Conservation (phyloP, 2,888 invertebrate genomes). For the Lamellibrachia satsuma region DNA sequence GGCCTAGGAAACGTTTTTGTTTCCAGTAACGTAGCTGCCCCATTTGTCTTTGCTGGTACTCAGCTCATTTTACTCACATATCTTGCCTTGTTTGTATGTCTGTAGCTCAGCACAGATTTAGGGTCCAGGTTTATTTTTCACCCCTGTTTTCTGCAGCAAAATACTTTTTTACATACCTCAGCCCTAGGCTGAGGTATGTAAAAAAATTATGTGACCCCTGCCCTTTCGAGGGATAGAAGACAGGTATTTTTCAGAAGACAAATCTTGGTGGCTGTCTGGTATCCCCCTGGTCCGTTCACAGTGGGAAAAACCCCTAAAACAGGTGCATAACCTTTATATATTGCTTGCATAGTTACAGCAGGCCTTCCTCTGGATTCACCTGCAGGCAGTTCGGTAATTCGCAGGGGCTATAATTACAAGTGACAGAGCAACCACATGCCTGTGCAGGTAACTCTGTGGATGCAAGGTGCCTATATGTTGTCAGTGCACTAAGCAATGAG, state of each 20-base stretch:
- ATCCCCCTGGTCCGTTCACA: background rate
- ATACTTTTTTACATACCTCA: background rate
- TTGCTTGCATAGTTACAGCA: background rate
- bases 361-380: background rate
- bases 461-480: background rate
- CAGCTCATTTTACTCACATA: background rate
- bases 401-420: conserved; percentile 17
- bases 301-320: background rate
- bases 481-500: background rate
- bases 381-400: background rate
- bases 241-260: background rate
- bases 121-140: background rate
- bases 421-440: background rate
- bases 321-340: background rate
- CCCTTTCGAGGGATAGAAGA: background rate
- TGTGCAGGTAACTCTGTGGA: background rate
- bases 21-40: background rate
- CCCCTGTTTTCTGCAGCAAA: background rate
- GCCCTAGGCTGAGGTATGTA: no score
- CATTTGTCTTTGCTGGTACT: background rate
- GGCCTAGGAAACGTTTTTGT: background rate
- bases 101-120: background rate
- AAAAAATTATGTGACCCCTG: background rate
- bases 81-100: background rate
- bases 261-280: background rate